Conservation (phyloP, 2,113 vertebrate genomes). For the Malurus elegans region DNA sequence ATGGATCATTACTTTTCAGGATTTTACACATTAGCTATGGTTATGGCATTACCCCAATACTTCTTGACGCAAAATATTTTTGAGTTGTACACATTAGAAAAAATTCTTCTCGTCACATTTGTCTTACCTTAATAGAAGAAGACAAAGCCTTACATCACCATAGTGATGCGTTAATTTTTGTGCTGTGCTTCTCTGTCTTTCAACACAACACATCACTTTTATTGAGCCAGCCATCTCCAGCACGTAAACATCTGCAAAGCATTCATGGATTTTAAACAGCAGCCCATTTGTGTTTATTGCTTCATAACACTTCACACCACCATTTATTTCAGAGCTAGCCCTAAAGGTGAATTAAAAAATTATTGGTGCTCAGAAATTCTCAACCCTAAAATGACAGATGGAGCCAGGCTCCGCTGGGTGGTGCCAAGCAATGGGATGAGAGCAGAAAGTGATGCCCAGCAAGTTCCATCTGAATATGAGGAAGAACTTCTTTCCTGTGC, state of each 20-base stretch:
- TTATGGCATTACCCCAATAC: not conserved
- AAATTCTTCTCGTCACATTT: not conserved
- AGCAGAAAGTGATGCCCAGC: not conserved
- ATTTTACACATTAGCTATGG: not conserved
- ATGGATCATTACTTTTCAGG: constrained; percentile 28
- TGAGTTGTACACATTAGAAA: not conserved
- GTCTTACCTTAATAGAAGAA: not conserved
- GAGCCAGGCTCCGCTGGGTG: too few relatives aligned
- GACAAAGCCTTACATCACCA: not conserved
- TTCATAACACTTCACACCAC: not conserved
- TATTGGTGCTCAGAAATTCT: not conserved
- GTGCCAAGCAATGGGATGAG: not conserved
- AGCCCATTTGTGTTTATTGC: not conserved
- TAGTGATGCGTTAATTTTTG: not conserved
- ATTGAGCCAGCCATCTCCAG: not conserved
- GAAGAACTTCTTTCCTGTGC: not conserved
- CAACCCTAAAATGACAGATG: not conserved
- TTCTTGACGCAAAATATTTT: constrained; percentile 1
- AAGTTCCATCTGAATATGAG: not conserved
- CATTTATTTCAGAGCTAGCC: not conserved
- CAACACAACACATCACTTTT: not conserved
- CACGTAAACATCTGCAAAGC: not conserved
- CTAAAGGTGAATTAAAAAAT: not conserved
- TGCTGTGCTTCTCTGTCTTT: not conserved
- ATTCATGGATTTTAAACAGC: not conserved